A percentile compares a stretch with the other conserved stretches of the same genome.
These are phyloP conservation scores for Nyctibius grandis DNA, from an alignment of 2,797 vertebrate species.

Conservation along the genomic window DNA sequence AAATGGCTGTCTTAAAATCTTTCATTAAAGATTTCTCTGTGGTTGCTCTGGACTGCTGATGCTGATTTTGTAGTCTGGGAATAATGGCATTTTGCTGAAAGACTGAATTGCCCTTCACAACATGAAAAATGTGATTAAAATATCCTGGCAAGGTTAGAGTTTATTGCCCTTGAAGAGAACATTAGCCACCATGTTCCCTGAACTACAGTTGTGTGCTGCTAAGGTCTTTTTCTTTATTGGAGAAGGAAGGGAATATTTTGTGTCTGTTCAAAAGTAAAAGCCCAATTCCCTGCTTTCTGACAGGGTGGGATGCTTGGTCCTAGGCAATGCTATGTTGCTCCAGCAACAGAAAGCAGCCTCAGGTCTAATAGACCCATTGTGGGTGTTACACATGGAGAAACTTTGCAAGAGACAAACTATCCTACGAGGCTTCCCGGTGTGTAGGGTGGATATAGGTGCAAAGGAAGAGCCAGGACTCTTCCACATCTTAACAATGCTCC, in stretches of 20 bases:
- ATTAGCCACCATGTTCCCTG: neutral
- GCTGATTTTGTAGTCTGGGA: neutral
- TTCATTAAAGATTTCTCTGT: neutral
- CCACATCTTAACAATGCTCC: neutral
- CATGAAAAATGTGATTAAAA: neutral
- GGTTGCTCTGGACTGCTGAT: neutral
- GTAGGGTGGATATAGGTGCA: neutral
- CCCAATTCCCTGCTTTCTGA: neutral
- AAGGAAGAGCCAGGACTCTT: neutral
- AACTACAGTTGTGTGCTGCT: neutral
- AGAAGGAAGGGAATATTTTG: neutral
- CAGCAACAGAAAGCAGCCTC: neutral
- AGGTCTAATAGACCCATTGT: too few relatives aligned
- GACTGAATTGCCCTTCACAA: neutral
- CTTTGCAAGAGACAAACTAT: neutral
- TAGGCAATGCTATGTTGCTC: neutral
- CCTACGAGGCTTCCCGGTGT: neutral
- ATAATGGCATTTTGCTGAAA: slow-evolving; percentile 1
- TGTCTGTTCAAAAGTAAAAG: neutral
- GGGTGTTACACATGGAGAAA: neutral
- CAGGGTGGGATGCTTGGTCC: neutral
- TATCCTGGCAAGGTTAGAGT: neutral
- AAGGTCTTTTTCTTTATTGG: neutral
- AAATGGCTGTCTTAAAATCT: neutral
- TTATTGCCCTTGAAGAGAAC: slow-evolving; percentile 28